Conservation (phyloP, 2,888 invertebrate genomes). For the Ectemnius cavifrons region DNA sequence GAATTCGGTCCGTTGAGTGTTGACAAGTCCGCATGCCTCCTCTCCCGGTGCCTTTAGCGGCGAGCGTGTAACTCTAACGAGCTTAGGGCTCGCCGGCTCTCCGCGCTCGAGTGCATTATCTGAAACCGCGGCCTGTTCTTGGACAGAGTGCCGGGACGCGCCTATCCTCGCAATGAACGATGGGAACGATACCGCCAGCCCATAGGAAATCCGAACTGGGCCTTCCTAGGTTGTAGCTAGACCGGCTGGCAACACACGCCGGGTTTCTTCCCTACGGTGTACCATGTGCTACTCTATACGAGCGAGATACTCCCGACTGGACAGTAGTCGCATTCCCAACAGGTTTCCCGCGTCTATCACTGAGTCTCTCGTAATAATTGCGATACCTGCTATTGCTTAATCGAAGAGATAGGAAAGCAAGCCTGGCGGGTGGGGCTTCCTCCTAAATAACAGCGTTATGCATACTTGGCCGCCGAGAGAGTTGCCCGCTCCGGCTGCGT, state of each 20-base stretch:
- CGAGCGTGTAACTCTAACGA: slow-evolving; percentile 74
- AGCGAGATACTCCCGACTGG: no score
- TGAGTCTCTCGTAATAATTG: no score
- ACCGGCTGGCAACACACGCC: slow-evolving; percentile 28
- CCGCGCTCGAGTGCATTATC: slow-evolving; percentile 61
- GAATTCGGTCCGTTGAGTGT: slow-evolving; percentile 75
- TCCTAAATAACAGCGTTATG: no score
- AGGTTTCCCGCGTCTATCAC: no score
- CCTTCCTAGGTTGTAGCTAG: slow-evolving; percentile 22
- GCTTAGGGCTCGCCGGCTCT: slow-evolving; percentile 68
- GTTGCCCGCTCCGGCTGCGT: background rate
- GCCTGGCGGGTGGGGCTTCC: background rate
- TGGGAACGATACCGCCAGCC: slow-evolving; percentile 19
- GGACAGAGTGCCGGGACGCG: slow-evolving; percentile 45
- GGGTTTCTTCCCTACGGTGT: no score
- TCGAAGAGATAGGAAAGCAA: background rate
- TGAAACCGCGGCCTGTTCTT: slow-evolving; percentile 62
- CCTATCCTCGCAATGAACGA: slow-evolving; percentile 43
- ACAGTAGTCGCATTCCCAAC: no score
- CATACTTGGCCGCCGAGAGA: no score
- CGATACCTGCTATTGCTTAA: no score
- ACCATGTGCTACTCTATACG: no score
- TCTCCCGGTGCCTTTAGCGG: slow-evolving; percentile 68
- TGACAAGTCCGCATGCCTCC: slow-evolving; percentile 74
- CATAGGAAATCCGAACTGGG: slow-evolving; percentile 38